Conservation (phyloP, 2,888 invertebrate genomes). For the Prosapia bicincta region DNA sequence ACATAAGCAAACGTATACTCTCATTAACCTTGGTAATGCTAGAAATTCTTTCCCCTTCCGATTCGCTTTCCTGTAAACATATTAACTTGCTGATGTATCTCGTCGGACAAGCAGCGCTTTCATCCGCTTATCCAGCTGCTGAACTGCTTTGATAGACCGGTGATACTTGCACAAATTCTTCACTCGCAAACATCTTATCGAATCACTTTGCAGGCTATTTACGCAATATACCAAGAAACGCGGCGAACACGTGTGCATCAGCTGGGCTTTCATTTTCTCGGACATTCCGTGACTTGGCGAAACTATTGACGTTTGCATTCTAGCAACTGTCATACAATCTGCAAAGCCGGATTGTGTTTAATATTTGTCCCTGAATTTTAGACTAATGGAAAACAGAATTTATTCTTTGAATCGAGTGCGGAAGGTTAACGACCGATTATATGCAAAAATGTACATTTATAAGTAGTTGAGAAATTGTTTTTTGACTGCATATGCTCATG, state of each 20-base stretch:
- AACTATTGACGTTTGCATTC: background rate
- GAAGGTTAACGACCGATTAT: too few species aligned
- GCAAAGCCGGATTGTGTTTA: background rate
- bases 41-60: too few species aligned
- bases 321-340: background rate
- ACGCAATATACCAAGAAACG: background rate
- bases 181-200: background rate
- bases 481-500: too few species aligned
- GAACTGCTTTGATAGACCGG: background rate
- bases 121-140: background rate
- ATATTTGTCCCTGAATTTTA: background rate
- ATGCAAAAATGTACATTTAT: too few species aligned
- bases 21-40: too few species aligned
- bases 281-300: background rate
- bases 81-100: too few species aligned
- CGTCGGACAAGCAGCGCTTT: background rate
- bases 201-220: background rate
- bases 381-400: too few species aligned
- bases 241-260: background rate
- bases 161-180: background rate
- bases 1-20: too few species aligned
- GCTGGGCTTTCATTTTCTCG: background rate
- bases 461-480: too few species aligned
- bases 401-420: too few species aligned
- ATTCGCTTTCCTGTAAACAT: too few species aligned